Percentiles rank a stretch among this genome's conserved stretches.
Evolutionary conservation across 2,113 vertebrate species (phyloP).

Genomic region (Ophiodon elongatus): DNA sequence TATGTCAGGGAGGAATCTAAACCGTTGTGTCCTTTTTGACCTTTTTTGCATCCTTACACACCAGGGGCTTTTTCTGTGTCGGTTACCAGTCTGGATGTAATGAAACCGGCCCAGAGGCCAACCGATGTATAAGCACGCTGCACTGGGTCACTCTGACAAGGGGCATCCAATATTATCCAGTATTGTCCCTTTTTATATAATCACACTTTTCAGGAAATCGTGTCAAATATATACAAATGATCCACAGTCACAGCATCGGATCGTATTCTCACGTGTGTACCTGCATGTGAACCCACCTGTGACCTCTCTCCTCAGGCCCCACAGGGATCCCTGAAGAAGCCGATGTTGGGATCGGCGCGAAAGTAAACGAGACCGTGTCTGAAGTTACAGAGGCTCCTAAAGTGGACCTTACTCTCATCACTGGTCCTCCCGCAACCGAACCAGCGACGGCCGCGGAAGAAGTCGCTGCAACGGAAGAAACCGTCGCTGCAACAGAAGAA

Average conservation of each 20-base stretch:
- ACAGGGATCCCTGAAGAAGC: not conserved
- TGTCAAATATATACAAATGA: not conserved
- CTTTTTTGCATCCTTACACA: constrained; percentile 2
- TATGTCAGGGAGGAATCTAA: constrained; percentile 25
- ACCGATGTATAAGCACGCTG: not conserved
- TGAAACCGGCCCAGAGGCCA: not conserved
- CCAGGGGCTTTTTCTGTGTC: not conserved
- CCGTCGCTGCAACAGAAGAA: not conserved
- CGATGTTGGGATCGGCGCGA: rapidly evolving
- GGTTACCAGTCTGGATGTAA: not conserved
- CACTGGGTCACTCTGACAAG: not conserved
- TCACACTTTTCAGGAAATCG: not conserved
- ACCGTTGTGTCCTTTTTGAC: constrained; percentile 8
- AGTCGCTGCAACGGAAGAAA: not conserved
- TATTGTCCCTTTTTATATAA: not conserved
- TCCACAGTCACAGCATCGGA: not conserved
- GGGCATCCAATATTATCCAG: not conserved
- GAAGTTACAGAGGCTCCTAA: rapidly evolving
- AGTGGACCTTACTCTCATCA: not conserved
- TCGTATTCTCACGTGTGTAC: not conserved
- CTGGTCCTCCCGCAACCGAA: not conserved
- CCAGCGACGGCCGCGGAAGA: not conserved
- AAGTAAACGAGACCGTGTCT: rapidly evolving
- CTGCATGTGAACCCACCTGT: constrained; percentile 3
- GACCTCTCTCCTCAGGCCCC: constrained; percentile 66